Conservation (phyloP, 2,113 vertebrate genomes). For the Rhabdornis inornatus region DNA sequence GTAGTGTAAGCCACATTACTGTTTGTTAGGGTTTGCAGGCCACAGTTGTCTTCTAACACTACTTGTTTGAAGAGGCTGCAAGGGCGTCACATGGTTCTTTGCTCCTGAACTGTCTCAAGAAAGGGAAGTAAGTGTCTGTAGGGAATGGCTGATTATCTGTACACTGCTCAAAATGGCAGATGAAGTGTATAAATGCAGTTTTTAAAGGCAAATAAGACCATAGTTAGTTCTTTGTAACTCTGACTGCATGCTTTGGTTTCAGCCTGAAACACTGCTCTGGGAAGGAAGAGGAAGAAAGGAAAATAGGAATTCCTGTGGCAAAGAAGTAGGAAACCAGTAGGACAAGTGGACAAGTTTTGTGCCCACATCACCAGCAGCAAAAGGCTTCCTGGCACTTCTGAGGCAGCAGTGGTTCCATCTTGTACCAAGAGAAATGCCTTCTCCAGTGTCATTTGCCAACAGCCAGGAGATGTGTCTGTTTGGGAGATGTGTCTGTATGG, state of each 20-base stretch:
- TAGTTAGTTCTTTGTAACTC: background rate
- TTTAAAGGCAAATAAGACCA: background rate
- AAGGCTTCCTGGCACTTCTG: background rate
- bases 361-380: background rate
- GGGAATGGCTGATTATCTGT: background rate
- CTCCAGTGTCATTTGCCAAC: background rate
- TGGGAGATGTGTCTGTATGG: accelerated
- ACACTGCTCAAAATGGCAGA: background rate
- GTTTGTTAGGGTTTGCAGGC: background rate
- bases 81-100: background rate
- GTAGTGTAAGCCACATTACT: background rate
- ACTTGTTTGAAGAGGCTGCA: background rate
- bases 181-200: background rate
- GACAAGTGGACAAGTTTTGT: background rate
- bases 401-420: background rate
- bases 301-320: background rate
- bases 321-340: background rate
- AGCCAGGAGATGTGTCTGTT: background rate
- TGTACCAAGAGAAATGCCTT: background rate
- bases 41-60: background rate
- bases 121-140: background rate
- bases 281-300: background rate
- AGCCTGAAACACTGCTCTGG: background rate
- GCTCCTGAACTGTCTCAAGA: background rate
- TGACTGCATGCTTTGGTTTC: background rate